Percentiles rank a stretch among this genome's conserved stretches.
These are phyloP conservation scores for Pomacea canaliculata DNA, from an alignment of 2,888 invertebrate species.

Conservation along the genomic window DNA sequence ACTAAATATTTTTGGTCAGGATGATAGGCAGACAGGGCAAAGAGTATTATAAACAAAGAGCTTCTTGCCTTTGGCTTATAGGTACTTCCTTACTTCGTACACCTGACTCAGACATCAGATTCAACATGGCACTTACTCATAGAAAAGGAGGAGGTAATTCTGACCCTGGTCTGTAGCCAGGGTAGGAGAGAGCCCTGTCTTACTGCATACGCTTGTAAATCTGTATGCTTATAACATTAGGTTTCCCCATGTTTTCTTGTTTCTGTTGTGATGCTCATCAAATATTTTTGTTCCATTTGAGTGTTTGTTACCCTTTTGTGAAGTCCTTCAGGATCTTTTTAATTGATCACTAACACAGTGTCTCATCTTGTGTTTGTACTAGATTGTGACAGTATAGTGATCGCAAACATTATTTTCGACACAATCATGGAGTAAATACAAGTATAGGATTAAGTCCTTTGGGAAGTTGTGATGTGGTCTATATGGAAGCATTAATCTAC, in stretches of 20 bases:
- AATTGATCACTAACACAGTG: too few relatives aligned
- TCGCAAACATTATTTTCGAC: too few relatives aligned
- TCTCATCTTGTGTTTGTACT: too few relatives aligned
- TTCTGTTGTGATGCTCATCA: background rate
- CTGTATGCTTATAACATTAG: background rate
- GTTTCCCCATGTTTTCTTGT: background rate
- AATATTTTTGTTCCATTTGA: background rate
- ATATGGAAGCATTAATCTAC: too few relatives aligned
- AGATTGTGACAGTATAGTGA: too few relatives aligned
- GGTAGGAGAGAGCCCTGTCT: background rate
- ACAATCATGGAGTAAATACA: too few relatives aligned
- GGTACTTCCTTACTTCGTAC: conserved; percentile 16
- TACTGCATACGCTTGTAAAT: too few relatives aligned
- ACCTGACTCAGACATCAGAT: conserved; percentile 6
- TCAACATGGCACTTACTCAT: conserved; percentile 14
- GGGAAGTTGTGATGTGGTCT: too few relatives aligned
- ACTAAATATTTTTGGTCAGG: too few relatives aligned
- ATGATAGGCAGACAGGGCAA: too few relatives aligned
- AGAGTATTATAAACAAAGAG: background rate
- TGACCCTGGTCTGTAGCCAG: background rate
- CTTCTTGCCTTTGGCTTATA: background rate
- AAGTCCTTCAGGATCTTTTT: background rate
- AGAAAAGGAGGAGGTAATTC: conserved; percentile 13
- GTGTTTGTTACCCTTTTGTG: background rate
- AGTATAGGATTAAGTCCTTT: too few relatives aligned